Conservation (phyloP, 2,888 invertebrate species). For the Desoria tigrina region DNA sequence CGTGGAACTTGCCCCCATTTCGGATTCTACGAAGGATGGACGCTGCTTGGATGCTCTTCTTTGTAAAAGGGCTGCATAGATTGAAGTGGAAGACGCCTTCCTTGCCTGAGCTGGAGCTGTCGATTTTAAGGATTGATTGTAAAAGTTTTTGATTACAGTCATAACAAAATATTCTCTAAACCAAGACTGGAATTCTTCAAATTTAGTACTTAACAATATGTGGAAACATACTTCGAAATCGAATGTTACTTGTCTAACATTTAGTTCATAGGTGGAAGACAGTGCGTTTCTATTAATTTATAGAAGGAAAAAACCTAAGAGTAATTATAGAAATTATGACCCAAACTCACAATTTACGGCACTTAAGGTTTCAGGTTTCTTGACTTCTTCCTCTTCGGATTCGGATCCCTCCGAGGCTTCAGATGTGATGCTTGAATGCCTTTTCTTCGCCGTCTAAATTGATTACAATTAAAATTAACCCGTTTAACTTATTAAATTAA, state of each 20-base stretch:
- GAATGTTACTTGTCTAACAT: too few species aligned
- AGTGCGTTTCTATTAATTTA: too few species aligned
- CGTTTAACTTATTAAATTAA: too few species aligned
- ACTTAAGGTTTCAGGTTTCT: slow-evolving; percentile 41
- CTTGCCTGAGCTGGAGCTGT: slow-evolving; percentile 50
- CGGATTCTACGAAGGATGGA: slow-evolving; percentile 56
- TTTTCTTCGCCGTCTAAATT: slow-evolving; percentile 42
- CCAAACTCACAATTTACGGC: slow-evolving; percentile 46
- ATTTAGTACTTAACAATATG: too few species aligned
- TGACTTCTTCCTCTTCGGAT: slow-evolving; percentile 48
- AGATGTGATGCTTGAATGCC: slow-evolving; percentile 52
- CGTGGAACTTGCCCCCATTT: slow-evolving; percentile 58
- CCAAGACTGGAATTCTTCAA: too few species aligned
- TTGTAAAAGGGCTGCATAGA: slow-evolving; percentile 53
- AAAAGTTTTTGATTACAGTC: too few species aligned
- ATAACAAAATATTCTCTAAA: too few species aligned
- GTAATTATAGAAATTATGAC: not conserved
- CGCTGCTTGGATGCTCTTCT: slow-evolving; percentile 53
- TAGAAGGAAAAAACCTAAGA: too few species aligned
- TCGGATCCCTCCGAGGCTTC: slow-evolving; percentile 50
- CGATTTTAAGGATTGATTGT: too few species aligned
- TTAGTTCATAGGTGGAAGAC: too few species aligned
- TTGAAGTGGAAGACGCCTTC: slow-evolving; percentile 53
- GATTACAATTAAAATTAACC: not conserved
- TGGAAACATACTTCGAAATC: too few species aligned